Conservation (phyloP, 2,888 invertebrate genomes). For the Cephus spinipes region DNA sequence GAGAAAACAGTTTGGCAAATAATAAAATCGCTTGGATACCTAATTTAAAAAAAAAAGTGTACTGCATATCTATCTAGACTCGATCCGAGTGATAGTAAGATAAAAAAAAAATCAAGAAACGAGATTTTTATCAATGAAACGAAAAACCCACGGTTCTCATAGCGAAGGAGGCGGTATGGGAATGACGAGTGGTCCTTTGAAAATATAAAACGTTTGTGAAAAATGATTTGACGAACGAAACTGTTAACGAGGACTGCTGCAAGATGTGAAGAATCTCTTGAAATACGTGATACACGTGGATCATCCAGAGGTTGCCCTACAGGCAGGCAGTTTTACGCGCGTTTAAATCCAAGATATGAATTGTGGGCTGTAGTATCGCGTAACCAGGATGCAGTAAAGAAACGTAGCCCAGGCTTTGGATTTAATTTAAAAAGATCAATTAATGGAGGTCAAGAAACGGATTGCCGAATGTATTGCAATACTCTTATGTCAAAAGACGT, state of each 20-base stretch:
- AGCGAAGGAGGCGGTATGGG: constrained; percentile 1
- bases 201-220: constrained; percentile 1
- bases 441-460: not conserved
- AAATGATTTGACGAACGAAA: constrained; percentile 3
- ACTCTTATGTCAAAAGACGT: constrained; percentile 17
- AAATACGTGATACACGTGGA: not conserved
- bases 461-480: constrained; percentile 6
- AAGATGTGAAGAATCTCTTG: not conserved
- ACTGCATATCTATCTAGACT: not conserved
- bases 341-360: not conserved
- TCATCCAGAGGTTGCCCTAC: not conserved
- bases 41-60: not conserved
- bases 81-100: not conserved
- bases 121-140: constrained; percentile 1
- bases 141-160: constrained; percentile 3
- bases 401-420: not conserved
- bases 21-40: not conserved
- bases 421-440: not conserved
- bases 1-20: not conserved
- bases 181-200: not conserved
- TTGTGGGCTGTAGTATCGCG: not conserved
- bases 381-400: not conserved
- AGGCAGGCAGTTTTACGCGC: not conserved
- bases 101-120: not conserved
- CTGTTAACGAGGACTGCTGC: not conserved